Evolutionary conservation across 1,140 invertebrate genomes (phyloP).

Genomic region (Zaprionus tsacasi): DNA sequence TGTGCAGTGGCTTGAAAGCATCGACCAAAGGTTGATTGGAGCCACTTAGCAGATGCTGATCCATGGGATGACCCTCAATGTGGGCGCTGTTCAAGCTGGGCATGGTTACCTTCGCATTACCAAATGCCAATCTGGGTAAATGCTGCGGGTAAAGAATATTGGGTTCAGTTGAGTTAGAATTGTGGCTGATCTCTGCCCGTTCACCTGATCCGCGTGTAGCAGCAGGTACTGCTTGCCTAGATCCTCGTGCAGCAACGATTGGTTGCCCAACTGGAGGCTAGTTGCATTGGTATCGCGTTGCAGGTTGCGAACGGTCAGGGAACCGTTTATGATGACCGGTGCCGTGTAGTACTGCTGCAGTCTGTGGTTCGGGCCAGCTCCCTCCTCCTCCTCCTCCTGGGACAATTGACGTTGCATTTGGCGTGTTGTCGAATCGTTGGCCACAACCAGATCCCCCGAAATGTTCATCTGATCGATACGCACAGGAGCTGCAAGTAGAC

Average conservation of each 20-base stretch:
- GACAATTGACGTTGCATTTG: conserved; percentile 13
- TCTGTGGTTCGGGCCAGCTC: background rate
- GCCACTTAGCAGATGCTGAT: conserved; percentile 55
- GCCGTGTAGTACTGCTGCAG: conserved; percentile 75
- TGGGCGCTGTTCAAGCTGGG: conserved; percentile 36
- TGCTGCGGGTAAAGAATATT: conserved; percentile 30
- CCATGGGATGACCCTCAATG: conserved; percentile 53
- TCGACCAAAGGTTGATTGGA: background rate
- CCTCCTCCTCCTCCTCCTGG: background rate
- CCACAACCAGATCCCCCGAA: conserved; percentile 54
- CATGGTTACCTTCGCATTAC: conserved; percentile 52
- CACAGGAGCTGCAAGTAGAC: conserved; percentile 57
- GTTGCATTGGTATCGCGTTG: conserved; percentile 36
- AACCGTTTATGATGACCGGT: conserved; percentile 59
- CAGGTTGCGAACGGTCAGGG: conserved; percentile 61
- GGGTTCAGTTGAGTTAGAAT: background rate
- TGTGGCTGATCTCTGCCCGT: background rate
- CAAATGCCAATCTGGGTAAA: conserved; percentile 45
- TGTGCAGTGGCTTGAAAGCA: conserved; percentile 19
- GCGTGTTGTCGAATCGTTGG: conserved; percentile 24
- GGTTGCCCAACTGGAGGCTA: conserved; percentile 30
- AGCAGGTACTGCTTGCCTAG: conserved; percentile 50
- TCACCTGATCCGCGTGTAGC: conserved; percentile 53
- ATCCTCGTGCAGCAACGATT: conserved; percentile 43
- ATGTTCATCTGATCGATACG: conserved; percentile 66